Conservation (phyloP, 23 tunicate genomes). For the Trididemnum clinides region DNA sequence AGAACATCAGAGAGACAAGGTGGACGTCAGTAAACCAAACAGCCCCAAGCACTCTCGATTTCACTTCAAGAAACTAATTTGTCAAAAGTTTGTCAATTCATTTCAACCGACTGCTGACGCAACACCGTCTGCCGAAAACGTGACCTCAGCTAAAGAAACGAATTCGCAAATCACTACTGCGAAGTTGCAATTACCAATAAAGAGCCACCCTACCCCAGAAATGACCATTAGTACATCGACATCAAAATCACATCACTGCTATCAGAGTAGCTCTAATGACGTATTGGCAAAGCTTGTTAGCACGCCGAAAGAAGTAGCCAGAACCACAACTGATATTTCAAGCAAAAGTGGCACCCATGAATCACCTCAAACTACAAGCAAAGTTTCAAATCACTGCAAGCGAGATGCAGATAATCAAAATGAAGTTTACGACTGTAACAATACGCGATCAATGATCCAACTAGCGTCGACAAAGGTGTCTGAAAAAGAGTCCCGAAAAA, state of each 20-base stretch:
- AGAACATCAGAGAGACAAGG: not conserved
- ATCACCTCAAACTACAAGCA: not conserved
- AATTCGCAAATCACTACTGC: not conserved
- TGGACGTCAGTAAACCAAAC: too few relatives aligned
- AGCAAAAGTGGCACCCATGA: not conserved
- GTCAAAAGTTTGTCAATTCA: conserved; percentile 30
- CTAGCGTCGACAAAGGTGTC: not conserved
- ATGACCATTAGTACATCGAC: too few relatives aligned
- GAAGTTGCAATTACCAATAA: not conserved
- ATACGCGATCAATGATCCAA: not conserved
- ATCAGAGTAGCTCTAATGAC: not conserved
- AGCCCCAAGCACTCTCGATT: not conserved
- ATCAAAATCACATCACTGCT: not conserved
- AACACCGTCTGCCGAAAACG: not conserved
- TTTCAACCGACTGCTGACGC: not conserved
- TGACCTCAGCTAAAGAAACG: not conserved
- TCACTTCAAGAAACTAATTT: conserved; percentile 26
- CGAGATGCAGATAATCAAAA: not conserved
- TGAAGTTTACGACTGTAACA: not conserved
- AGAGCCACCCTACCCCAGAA: not conserved
- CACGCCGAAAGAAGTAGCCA: not conserved
- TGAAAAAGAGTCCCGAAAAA: not conserved
- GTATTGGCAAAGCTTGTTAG: too few relatives aligned
- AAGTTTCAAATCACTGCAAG: not conserved
- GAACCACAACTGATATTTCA: not conserved